Percentiles rank a stretch among this genome's conserved stretches.
Conservation (phyloP, 1,140 invertebrate genomes). For the Drosophila ananassae region DNA sequence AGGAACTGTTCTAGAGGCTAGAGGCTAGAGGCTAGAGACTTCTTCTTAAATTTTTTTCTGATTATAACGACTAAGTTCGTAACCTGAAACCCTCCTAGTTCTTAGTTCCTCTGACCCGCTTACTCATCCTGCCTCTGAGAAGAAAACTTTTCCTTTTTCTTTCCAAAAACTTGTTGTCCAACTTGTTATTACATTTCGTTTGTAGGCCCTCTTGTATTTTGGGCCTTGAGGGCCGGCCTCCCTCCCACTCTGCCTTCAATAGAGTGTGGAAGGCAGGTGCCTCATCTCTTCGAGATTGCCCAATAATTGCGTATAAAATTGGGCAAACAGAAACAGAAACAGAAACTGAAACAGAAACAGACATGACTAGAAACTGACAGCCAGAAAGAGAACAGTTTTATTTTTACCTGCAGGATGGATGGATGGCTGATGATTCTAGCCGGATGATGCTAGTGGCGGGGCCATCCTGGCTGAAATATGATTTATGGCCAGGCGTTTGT, state of each 20-base stretch:
- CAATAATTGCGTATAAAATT: conserved; percentile 43
- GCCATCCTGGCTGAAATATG: not conserved
- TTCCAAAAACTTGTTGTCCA: conserved; percentile 20
- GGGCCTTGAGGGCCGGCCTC: too few species aligned
- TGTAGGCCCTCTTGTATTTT: conserved; percentile 3
- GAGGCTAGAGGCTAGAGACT: too few species aligned
- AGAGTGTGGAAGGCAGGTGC: too few species aligned
- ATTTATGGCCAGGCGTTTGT: not conserved
- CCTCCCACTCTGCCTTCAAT: too few species aligned
- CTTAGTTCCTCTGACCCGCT: too few species aligned
- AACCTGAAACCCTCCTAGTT: too few species aligned
- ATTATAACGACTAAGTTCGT: conserved; percentile 19
- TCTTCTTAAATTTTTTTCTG: conserved; percentile 26
- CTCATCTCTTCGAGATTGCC: conserved; percentile 12
- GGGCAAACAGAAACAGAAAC: conserved; percentile 10
- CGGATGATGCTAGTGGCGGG: too few species aligned
- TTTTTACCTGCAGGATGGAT: conserved; percentile 28
- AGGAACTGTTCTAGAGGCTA: too few species aligned
- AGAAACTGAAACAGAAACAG: not conserved
- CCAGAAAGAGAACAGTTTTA: conserved; percentile 10
- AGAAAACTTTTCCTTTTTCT: conserved; percentile 5
- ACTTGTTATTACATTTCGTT: conserved; percentile 47
- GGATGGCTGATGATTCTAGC: conserved; percentile 8
- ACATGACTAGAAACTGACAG: too few species aligned
- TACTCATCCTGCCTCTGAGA: not conserved